Percentiles rank a stretch among this genome's conserved stretches.
Conservation (phyloP, 2,888 invertebrate genomes). For the Pachymerium ferrugineum region DNA sequence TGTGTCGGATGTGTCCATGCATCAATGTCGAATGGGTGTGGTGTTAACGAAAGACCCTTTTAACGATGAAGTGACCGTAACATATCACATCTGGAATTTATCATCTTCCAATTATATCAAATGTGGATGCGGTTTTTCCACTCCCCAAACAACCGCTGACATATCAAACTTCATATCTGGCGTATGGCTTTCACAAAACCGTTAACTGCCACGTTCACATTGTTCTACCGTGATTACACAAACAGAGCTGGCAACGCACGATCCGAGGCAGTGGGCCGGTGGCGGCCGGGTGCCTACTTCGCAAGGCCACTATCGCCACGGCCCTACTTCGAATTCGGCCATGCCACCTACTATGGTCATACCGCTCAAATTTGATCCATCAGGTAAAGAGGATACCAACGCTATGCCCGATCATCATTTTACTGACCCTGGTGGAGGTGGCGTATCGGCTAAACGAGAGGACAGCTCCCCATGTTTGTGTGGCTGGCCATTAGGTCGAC, state of each 20-base stretch:
- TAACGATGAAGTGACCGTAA: background rate
- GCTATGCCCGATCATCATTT: conserved; percentile 36
- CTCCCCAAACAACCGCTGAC: background rate
- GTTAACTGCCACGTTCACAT: background rate
- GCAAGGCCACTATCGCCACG: no score
- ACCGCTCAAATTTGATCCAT: conserved; percentile 32
- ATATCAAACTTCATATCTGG: conserved; percentile 11
- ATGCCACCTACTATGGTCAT: conserved; percentile 30
- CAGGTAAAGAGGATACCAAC: conserved; percentile 30
- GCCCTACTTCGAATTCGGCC: conserved; percentile 7
- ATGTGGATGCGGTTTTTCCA: background rate
- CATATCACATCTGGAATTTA: conserved; percentile 1
- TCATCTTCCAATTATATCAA: background rate
- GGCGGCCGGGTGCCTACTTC: conserved; percentile 16
- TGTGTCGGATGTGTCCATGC: no score
- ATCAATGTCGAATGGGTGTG: background rate
- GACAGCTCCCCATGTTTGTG: conserved; percentile 34
- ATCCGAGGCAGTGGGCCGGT: conserved; percentile 1
- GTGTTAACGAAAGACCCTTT: background rate
- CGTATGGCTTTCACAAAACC: background rate
- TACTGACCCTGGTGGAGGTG: conserved; percentile 28
- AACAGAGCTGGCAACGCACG: conserved; percentile 12
- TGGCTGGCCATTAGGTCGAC: conserved; percentile 46
- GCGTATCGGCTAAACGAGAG: conserved; percentile 31
- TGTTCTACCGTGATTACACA: background rate